phyloP scores from a whole-genome alignment of 2,888 invertebrate species.

The Thumatha senex region DNA sequence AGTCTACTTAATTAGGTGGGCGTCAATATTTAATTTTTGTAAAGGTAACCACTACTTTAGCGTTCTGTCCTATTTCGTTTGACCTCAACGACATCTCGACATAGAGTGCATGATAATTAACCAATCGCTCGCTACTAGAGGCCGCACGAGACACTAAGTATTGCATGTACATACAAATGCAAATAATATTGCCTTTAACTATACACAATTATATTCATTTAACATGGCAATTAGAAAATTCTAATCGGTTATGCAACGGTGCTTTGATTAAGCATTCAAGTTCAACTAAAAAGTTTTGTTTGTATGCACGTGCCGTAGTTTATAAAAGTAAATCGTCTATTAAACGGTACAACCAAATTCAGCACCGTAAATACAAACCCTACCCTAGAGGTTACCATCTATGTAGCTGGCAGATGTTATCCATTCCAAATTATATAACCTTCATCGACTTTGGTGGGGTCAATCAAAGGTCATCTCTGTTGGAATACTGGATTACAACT shows the following conservation, averaged over 20 bases:
- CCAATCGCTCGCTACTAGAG: slow-evolving; percentile 26
- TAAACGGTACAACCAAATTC: too few species aligned
- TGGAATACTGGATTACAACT: too few species aligned
- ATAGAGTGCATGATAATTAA: slow-evolving; percentile 41
- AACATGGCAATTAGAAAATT: slow-evolving; percentile 5
- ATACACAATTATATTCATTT: slow-evolving; percentile 14
- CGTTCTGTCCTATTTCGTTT: slow-evolving; percentile 32
- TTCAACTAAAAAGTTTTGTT: neutral
- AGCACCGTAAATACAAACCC: too few species aligned
- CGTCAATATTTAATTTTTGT: too few species aligned
- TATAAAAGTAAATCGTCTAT: too few species aligned
- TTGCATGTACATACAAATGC: slow-evolving; percentile 20
- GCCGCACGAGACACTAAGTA: slow-evolving; percentile 28
- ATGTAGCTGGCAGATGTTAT: too few species aligned
- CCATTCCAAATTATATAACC: too few species aligned
- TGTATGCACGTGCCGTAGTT: too few species aligned
- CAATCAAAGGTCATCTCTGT: too few species aligned
- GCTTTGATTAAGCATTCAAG: slow-evolving; percentile 4
- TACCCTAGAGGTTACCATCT: too few species aligned
- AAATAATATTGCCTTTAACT: slow-evolving; percentile 24
- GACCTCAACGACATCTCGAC: slow-evolving; percentile 40
- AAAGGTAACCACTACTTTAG: slow-evolving; percentile 2
- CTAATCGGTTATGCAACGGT: slow-evolving; percentile 8
- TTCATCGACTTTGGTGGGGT: too few species aligned
- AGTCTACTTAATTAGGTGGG: too few species aligned